These are phyloP conservation scores for Rhadina sibilatrix DNA, from an alignment of 2,113 vertebrate species.

Conservation along the genomic window DNA sequence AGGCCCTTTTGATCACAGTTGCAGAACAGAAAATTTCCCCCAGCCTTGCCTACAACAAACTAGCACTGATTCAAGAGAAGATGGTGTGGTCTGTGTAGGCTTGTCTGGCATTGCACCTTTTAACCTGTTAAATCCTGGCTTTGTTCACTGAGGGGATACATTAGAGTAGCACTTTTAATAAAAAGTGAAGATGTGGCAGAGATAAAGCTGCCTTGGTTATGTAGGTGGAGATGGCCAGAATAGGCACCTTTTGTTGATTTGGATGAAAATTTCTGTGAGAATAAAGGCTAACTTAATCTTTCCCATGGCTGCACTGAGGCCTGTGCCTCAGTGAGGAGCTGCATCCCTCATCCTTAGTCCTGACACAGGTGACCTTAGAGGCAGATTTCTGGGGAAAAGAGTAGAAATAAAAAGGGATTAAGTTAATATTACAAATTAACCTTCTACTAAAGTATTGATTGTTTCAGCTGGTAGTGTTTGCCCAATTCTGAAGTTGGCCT, in stretches of 20 bases:
- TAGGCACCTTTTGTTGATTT: neutral
- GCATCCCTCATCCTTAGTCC: neutral
- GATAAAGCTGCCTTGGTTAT: neutral
- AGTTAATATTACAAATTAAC: neutral
- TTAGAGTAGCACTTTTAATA: too few relatives aligned
- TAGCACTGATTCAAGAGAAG: neutral
- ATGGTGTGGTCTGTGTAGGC: neutral
- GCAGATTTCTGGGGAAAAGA: neutral
- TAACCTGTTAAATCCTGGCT: neutral
- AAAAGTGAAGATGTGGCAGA: neutral
- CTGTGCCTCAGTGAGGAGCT: neutral
- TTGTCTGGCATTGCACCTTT: neutral
- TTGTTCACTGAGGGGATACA: too few relatives aligned
- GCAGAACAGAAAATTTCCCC: slow-evolving; percentile 6
- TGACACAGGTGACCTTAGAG: neutral
- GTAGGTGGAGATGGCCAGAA: neutral
- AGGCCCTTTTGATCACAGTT: slow-evolving; percentile 36
- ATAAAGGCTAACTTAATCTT: neutral
- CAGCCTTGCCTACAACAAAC: neutral
- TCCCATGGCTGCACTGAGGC: neutral
- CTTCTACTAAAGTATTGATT: neutral
- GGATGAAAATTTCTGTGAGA: neutral
- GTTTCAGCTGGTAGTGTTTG: neutral
- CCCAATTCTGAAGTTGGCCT: fast-evolving
- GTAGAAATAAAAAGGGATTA: neutral